Evolutionary conservation across 2,797 vertebrate genomes (phyloP).

Genomic region (Semotilus atromaculatus): DNA sequence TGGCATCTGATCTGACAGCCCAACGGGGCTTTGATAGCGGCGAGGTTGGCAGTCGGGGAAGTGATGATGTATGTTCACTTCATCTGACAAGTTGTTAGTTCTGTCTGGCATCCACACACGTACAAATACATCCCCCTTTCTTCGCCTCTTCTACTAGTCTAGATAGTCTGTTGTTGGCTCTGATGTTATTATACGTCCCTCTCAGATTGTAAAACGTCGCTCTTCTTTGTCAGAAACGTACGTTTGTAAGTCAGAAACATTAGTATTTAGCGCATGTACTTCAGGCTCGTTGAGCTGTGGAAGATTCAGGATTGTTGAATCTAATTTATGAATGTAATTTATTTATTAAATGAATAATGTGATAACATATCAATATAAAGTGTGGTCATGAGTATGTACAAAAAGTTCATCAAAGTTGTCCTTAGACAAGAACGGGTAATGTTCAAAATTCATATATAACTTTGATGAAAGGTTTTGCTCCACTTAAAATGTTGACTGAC

Average conservation of each 20-base stretch:
- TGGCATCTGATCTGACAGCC: constrained; percentile 61
- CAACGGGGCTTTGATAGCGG: constrained; percentile 52
- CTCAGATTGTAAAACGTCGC: not conserved
- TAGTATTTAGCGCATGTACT: not conserved
- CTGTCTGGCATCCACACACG: constrained; percentile 35
- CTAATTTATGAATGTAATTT: not conserved
- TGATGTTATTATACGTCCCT: not conserved
- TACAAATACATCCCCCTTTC: not conserved
- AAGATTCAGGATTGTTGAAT: not conserved
- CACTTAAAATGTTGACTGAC: too few relatives aligned
- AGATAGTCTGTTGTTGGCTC: not conserved
- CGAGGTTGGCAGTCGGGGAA: constrained; percentile 51
- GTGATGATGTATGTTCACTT: constrained; percentile 54
- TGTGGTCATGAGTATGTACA: too few relatives aligned
- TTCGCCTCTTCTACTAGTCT: constrained; percentile 5
- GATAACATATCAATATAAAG: too few relatives aligned
- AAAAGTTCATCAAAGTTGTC: too few relatives aligned
- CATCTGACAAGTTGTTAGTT: constrained; percentile 55
- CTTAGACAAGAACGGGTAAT: too few relatives aligned
- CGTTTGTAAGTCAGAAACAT: too few relatives aligned
- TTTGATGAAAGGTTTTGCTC: too few relatives aligned
- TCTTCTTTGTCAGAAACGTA: not conserved
- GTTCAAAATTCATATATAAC: too few relatives aligned
- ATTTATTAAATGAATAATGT: too few relatives aligned
- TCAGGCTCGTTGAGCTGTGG: not conserved